These are phyloP conservation scores for Synaphobranchus kaupii DNA, from an alignment of 2,797 vertebrate genomes.

Conservation along the genomic window DNA sequence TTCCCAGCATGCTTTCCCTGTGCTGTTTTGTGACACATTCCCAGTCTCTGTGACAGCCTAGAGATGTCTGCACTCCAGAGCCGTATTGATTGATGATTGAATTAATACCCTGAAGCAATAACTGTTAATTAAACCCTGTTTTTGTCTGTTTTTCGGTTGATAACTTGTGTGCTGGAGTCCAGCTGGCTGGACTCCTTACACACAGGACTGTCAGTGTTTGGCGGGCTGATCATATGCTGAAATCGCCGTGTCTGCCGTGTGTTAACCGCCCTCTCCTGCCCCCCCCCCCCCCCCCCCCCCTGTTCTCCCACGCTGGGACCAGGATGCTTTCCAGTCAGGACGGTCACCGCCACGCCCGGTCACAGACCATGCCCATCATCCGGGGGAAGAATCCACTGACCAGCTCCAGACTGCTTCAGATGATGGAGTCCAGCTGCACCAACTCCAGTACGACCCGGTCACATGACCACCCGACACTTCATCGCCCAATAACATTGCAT, in stretches of 20 bases:
- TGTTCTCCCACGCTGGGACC: conserved; percentile 40
- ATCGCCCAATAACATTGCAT: neutral
- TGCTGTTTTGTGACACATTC: conserved; percentile 34
- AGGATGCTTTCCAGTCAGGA: conserved; percentile 92
- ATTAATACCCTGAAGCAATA: conserved; percentile 7
- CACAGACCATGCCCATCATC: conserved; percentile 96
- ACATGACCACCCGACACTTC: neutral
- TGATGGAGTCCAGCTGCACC: conserved; percentile 84
- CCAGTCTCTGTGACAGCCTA: neutral
- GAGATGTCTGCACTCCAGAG: neutral
- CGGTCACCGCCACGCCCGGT: conserved; percentile 90
- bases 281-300: too few species aligned
- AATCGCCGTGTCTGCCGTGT: neutral
- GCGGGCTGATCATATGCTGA: neutral
- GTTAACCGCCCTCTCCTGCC: neutral
- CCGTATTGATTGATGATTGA: neutral
- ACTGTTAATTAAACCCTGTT: neutral
- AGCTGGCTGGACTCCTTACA: neutral
- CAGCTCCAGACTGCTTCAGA: conserved; percentile 93
- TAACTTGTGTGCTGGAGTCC: neutral
- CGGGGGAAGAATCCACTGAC: conserved; percentile 93
- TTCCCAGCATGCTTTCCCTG: conserved; percentile 62
- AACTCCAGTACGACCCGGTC: conserved; percentile 68
- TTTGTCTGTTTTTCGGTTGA: neutral
- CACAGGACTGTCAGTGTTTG: neutral